Base-by-base conservation (phyloP, 2,797 vertebrate species). In the Amniataba percoides region DNA sequence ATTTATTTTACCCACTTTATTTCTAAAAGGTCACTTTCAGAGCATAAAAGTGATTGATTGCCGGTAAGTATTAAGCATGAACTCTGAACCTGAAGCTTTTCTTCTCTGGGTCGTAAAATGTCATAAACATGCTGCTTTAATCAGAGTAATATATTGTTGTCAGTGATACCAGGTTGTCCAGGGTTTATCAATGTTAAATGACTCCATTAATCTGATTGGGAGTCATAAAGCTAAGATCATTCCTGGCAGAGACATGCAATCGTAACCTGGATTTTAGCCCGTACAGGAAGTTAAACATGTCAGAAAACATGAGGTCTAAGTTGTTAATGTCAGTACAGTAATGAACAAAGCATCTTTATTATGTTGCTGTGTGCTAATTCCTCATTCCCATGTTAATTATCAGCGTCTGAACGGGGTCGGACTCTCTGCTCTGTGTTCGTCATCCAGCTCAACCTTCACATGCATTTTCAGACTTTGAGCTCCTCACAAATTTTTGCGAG, bases 381-480 rank as follows among this genome's bases (percentile, higher is more conserved):
- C 9, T 25, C n/a, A 27, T 27, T 39, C 21, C 4, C 58, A 39
- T 25, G 31, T 70, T 57, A 39, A 63, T 60, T 1, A 16, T 55
- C 27, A 12, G 56, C 40, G 21, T 13, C 3, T 53, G 10, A 53
- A 7, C 25, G 18, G 10, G 10, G n/a, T 11, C 40, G 9, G 21
- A 14, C 13, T 11, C 2, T 1, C 14, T 56, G 25, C 3, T 52
- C 11, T 27, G 65, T 43, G 53, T 14, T 46, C 21, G 10, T 25
- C 13, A 60, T 46, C 45, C 43, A 63, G 46, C 8, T 2, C 49
- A 61, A 34, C 15, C 18, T 66, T 65, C 27, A 0, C 15, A 1
- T 25, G 16, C 51, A 34, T 57, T 65, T 31, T 56, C 1, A 67
- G 36, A 56, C 60, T 48, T 18, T 66, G 36, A 74, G 45, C 36